These are phyloP conservation scores for Hylomyscus alleni DNA, from an alignment of 2,797 vertebrate species.

Conservation along the genomic window DNA sequence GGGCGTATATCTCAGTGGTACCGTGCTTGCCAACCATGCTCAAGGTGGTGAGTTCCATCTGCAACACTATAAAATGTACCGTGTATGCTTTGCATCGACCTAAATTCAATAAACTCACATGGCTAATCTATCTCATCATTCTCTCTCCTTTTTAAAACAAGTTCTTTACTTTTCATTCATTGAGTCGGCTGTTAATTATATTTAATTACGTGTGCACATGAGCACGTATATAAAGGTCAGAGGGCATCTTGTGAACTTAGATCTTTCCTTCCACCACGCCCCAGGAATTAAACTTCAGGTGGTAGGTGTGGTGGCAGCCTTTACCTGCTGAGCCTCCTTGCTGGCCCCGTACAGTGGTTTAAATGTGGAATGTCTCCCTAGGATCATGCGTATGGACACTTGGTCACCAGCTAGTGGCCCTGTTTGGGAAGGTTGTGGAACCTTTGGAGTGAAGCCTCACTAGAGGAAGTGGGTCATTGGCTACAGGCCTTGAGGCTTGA, in stretches of 20 bases:
- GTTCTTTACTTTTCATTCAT: too few relatives aligned
- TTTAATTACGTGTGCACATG: neutral
- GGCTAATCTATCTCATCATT: accelerated
- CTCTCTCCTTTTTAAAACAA: neutral
- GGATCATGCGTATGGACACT: neutral
- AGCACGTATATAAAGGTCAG: neutral
- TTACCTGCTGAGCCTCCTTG: neutral
- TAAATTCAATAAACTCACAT: neutral
- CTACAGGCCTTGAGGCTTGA: neutral
- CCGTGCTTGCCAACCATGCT: neutral
- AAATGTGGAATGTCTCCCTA: neutral
- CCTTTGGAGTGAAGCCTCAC: neutral
- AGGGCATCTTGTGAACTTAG: neutral
- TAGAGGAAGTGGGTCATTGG: neutral
- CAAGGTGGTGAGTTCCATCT: neutral
- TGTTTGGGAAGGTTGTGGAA: neutral
- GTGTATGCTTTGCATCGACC: neutral
- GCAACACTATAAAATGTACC: neutral
- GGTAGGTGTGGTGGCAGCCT: neutral
- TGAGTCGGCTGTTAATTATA: neutral
- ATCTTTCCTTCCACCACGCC: neutral
- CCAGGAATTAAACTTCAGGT: neutral
- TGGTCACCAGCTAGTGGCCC: neutral
- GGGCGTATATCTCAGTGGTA: neutral
- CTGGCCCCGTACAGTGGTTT: neutral